phyloP scores from a whole-genome alignment of 2,113 vertebrate genomes.

The Campylomormyrus numenius region DNA sequence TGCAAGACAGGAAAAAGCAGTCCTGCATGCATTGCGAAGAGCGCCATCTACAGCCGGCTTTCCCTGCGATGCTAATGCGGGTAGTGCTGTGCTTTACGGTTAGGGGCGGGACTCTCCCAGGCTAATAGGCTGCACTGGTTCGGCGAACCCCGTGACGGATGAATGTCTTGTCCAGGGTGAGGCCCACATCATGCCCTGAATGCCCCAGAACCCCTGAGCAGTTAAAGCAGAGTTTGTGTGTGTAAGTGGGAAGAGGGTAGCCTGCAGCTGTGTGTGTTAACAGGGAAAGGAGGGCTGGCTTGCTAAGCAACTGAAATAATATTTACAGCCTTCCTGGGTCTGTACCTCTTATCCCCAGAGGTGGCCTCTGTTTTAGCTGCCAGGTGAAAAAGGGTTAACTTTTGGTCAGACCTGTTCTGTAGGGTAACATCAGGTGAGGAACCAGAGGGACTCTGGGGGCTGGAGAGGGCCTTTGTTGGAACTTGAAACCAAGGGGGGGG shows the following conservation, averaged over 20 bases:
- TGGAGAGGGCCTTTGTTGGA: conserved; percentile 6
- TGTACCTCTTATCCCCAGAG: neutral
- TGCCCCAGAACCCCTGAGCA: neutral
- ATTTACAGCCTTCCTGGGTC: neutral
- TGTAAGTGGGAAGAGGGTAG: neutral
- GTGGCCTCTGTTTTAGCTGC: neutral
- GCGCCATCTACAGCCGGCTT: neutral
- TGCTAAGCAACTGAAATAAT: conserved; percentile 10
- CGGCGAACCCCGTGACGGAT: neutral
- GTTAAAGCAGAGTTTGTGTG: neutral
- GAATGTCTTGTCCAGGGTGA: neutral
- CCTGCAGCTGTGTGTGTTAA: neutral
- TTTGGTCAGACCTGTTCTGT: conserved; percentile 17
- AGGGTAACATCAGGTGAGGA: conserved; percentile 7
- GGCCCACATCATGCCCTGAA: neutral
- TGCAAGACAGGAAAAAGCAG: neutral
- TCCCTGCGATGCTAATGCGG: neutral
- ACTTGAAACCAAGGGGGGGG: conserved; percentile 1
- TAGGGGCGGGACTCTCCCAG: neutral
- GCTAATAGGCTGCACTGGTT: neutral
- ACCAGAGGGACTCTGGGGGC: neutral
- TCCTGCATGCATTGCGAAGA: neutral
- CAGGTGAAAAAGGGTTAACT: neutral
- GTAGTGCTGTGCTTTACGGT: neutral
- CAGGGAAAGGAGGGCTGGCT: neutral